These are phyloP conservation scores for Sebastes cheni DNA, from an alignment of 2,797 vertebrate genomes.

Conservation along the genomic window DNA sequence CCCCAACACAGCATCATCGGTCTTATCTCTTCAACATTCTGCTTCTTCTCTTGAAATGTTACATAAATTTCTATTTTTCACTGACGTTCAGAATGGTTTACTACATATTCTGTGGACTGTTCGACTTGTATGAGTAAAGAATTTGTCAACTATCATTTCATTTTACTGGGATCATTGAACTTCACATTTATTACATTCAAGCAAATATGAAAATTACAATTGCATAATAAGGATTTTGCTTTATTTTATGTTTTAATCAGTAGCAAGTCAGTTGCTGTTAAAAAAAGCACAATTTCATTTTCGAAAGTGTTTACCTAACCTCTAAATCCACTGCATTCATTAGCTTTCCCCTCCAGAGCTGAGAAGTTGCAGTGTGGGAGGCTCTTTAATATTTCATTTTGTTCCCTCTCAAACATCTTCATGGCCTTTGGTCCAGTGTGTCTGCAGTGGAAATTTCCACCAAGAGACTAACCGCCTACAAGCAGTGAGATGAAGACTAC, in stretches of 20 bases:
- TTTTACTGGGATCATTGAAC: background rate
- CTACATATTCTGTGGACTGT: background rate
- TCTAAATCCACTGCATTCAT: background rate
- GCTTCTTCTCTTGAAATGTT: background rate
- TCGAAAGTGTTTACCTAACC: background rate
- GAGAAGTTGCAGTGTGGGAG: background rate
- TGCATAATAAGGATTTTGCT: background rate
- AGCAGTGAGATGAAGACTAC: background rate
- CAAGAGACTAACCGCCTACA: conserved; percentile 25
- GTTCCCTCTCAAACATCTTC: conserved; percentile 41
- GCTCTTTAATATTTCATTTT: conserved; percentile 31
- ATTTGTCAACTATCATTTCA: background rate
- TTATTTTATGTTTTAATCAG: background rate
- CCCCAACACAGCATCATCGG: background rate
- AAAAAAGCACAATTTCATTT: background rate
- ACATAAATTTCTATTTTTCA: background rate
- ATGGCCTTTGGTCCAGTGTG: conserved; percentile 42
- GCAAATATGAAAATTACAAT: background rate
- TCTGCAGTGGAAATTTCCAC: conserved; percentile 78
- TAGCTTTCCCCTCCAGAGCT: background rate
- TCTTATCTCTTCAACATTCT: background rate
- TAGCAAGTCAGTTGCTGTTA: background rate
- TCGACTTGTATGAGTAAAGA: background rate
- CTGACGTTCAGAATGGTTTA: background rate
- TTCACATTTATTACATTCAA: background rate